Evolutionary conservation across 2,888 invertebrate genomes (phyloP).

Genomic region (Andrena chrysosceles): DNA sequence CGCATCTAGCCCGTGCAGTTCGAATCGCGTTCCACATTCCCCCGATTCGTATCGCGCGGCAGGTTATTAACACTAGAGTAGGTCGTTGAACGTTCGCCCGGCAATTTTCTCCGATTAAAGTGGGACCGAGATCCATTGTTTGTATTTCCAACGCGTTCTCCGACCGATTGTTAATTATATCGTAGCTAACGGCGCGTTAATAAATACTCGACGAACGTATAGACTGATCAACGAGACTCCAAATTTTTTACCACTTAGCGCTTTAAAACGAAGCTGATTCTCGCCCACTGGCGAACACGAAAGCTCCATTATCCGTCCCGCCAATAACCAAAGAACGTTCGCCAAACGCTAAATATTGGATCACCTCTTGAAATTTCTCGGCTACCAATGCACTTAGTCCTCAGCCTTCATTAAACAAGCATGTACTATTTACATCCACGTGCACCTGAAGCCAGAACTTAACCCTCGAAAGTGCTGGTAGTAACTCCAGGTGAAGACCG

Average conservation of each 20-base stretch:
- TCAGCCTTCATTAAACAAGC: constrained; percentile 16
- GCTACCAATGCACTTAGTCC: constrained; percentile 17
- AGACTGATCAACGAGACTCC: too few relatives aligned
- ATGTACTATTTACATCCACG: background rate
- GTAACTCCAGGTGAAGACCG: background rate
- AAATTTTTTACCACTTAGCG: background rate
- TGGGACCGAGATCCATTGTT: background rate
- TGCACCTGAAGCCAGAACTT: background rate
- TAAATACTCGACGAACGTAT: constrained; percentile 1
- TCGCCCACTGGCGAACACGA: constrained; percentile 22
- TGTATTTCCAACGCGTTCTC: background rate
- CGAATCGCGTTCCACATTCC: background rate
- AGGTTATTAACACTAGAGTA: constrained; percentile 13
- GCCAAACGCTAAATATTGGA: constrained; percentile 42
- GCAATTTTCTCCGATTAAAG: constrained; percentile 19
- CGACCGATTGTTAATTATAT: constrained; percentile 18
- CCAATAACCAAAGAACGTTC: constrained; percentile 27
- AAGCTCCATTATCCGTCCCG: constrained; percentile 33
- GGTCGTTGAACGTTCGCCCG: constrained; percentile 22
- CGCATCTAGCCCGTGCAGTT: too few relatives aligned
- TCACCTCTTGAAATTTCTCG: background rate
- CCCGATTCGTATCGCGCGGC: constrained; percentile 2
- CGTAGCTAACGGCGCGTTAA: background rate
- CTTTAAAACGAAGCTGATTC: background rate
- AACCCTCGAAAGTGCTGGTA: background rate